Evolutionary conservation across 2,888 invertebrate species (phyloP).

Genomic region (Antheraea assamensis): DNA sequence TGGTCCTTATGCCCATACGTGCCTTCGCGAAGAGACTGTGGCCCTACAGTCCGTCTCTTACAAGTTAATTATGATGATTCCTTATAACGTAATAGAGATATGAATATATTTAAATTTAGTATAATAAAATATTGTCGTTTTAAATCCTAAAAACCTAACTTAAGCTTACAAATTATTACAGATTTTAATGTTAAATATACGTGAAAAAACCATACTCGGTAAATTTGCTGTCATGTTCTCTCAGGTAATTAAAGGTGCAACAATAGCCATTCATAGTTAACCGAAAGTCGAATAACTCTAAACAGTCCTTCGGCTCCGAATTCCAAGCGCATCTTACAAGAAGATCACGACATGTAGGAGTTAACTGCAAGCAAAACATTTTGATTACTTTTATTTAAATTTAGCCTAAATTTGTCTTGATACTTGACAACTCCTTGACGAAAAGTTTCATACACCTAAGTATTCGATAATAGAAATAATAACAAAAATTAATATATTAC

Average conservation of each 20-base stretch:
- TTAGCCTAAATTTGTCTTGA: too few species aligned
- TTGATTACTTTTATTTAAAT: constrained; percentile 19
- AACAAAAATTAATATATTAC: too few species aligned
- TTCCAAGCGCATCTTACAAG: constrained; percentile 78
- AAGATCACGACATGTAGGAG: constrained; percentile 74
- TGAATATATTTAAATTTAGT: not conserved
- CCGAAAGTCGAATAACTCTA: constrained; percentile 77
- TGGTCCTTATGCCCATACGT: too few species aligned
- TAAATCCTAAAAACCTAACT: not conserved
- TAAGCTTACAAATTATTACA: not conserved
- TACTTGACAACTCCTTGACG: too few species aligned
- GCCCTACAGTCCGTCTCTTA: too few species aligned
- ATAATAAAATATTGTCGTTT: not conserved
- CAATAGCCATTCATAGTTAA: constrained; percentile 83
- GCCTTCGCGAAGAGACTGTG: too few species aligned
- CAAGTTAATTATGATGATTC: too few species aligned
- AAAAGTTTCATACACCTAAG: too few species aligned
- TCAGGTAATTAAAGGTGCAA: constrained; percentile 82
- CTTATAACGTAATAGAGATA: too few species aligned
- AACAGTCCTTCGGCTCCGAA: constrained; percentile 63
- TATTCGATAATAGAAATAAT: too few species aligned
- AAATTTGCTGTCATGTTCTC: constrained; percentile 63
- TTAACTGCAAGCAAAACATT: constrained; percentile 54
- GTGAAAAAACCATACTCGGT: constrained; percentile 51
- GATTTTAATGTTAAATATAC: not conserved